phyloP scores from a whole-genome alignment of 2,888 invertebrate genomes.

The Amitus sp. region DNA sequence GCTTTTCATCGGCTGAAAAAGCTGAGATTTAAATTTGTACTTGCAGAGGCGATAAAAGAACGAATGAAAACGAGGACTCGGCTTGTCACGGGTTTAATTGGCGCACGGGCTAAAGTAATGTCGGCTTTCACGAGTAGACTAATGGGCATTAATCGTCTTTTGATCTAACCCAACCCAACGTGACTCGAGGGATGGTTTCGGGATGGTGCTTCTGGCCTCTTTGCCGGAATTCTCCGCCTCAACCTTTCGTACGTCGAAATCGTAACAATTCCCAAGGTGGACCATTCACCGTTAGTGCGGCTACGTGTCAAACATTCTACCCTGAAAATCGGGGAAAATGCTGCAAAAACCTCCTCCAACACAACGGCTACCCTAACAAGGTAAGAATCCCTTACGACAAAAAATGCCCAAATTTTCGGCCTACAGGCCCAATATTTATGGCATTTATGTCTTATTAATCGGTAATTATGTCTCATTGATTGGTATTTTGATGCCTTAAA shows the following conservation, averaged over 20 bases:
- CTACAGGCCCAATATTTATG: no score
- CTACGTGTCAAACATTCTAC: conserved; percentile 71
- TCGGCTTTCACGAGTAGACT: conserved; percentile 9
- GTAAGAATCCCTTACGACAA: conserved; percentile 62
- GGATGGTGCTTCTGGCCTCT: conserved; percentile 68
- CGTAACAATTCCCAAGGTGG: conserved; percentile 50
- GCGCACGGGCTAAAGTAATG: no score
- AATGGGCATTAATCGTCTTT: no score
- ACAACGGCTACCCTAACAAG: conserved; percentile 86
- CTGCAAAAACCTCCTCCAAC: conserved; percentile 82
- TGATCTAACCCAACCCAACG: no score
- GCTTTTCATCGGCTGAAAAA: no score
- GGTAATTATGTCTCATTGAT: no score
- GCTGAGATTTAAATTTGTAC: no score
- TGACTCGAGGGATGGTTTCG: conserved; percentile 62
- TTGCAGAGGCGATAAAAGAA: no score
- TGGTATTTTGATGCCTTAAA: no score
- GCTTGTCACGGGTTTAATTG: no score
- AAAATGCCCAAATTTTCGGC: background rate
- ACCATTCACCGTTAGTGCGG: conserved; percentile 61
- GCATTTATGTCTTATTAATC: no score
- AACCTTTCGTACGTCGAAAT: conserved; percentile 47
- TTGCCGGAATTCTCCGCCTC: conserved; percentile 64
- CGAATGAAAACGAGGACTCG: no score
- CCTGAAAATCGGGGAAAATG: conserved; percentile 85